These are phyloP conservation scores for Jacana jacana DNA, from an alignment of 2,113 vertebrate genomes.

Conservation along the genomic window DNA sequence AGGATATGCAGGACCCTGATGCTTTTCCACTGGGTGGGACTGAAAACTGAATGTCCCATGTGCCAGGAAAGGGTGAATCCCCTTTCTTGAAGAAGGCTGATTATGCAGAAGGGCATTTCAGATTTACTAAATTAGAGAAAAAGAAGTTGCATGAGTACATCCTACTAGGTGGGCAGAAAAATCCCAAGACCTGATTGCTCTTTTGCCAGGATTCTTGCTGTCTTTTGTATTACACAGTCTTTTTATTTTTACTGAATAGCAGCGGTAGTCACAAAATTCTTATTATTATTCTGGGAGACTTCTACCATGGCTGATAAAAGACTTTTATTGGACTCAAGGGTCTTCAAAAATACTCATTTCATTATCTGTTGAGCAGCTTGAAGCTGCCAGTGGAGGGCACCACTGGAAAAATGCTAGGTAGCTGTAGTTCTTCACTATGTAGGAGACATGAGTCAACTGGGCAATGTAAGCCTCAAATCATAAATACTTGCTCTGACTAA, in stretches of 20 bases:
- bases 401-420: neutral
- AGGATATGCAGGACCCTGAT: neutral
- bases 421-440: neutral
- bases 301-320: neutral
- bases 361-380: neutral
- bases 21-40: neutral
- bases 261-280: neutral
- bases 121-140: neutral
- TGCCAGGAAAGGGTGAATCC: neutral
- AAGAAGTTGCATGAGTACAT: neutral
- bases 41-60: neutral
- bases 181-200: neutral
- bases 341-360: neutral
- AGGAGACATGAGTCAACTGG: neutral
- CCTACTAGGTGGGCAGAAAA: neutral
- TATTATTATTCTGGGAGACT: neutral
- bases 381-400: neutral
- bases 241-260: neutral
- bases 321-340: neutral
- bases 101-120: neutral
- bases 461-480: neutral
- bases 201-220: neutral
- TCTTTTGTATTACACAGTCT: neutral
- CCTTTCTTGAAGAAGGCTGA: neutral
- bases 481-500: conserved; percentile 14